Base-by-base conservation (phyloP, 2,113 vertebrate species). In the Tupaia tana region DNA sequence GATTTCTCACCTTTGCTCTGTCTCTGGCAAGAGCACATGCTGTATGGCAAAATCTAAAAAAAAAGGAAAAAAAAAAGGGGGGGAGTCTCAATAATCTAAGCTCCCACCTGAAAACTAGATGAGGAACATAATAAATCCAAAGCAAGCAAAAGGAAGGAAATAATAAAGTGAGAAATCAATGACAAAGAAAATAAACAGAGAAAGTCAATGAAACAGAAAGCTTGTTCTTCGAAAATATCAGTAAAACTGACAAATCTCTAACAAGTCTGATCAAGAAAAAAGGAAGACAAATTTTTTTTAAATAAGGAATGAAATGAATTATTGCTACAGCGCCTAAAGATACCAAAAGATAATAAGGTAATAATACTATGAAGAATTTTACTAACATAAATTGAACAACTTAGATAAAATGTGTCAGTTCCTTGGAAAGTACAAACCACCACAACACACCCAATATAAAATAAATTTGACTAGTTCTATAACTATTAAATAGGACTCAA, bases 131-230 rank as follows among this genome's bases (percentile, higher is more conserved):
- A 81, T 77, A 90, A 94, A 73, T 13, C 56, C 31, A 95, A 89
- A 93, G 52, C n/a, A 87, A 85, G 78, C 22, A 70, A n/a, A 70
- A 96, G 63, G 19, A 90, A 88, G 15, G 43, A 93, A 85, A 93
- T 43, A 94, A 84, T 69, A 77, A 94, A 84, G 43, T 84, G 7
- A 90, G 67, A 90, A 77, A 91, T 88, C 52, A 85, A 81, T 56
- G 20, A 94, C 80, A 90, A 6, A 80, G n/a, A 69, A 95, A 95
- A 95, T 56, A 95, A 89, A 64, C 14, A 92, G 12, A 75, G 20
- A 95, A 74, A 93, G 11, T 71, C 74, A 89, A 80, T 75, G 43
- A 94, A 90, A 90, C 64, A 91, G 75, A 92, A 93, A 91, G 6
- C 7, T 66, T 80, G 15, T 71, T 71, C 73, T 87, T 61, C 77